These are phyloP conservation scores for Drosophila orosa DNA, from an alignment of 1,140 invertebrate species.

Conservation along the genomic window DNA sequence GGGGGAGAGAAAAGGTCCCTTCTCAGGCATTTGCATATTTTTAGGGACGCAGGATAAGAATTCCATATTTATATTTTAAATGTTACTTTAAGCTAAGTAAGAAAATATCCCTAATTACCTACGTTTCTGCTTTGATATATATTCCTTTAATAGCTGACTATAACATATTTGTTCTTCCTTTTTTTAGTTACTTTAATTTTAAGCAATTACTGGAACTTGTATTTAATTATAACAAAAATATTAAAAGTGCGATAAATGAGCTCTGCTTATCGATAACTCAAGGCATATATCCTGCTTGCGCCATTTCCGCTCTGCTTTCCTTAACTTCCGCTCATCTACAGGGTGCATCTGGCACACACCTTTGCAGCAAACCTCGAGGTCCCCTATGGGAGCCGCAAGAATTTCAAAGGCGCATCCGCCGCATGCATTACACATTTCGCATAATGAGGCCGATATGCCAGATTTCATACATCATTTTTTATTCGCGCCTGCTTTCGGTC, in stretches of 20 bases:
- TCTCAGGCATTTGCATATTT: constrained; percentile 37
- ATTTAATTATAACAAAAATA: too few relatives aligned
- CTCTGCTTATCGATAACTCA: background rate
- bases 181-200: too few relatives aligned
- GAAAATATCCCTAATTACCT: background rate
- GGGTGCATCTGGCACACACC: constrained; percentile 24
- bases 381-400: constrained; percentile 18
- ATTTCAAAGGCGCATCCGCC: constrained; percentile 30
- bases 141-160: background rate
- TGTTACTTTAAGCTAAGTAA: background rate
- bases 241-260: too few relatives aligned
- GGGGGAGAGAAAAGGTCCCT: background rate
- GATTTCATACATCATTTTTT: constrained; percentile 22
- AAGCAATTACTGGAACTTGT: too few relatives aligned
- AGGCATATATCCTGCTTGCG: background rate
- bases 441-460: constrained; percentile 67
- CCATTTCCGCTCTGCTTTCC: background rate
- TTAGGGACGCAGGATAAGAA: constrained; percentile 18
- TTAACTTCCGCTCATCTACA: background rate
- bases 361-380: constrained; percentile 5
- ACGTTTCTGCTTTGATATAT: background rate
- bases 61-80: constrained; percentile 12
- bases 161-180: too few relatives aligned
- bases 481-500: constrained; percentile 6
- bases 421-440: constrained; percentile 57